Evolutionary conservation across 1,140 invertebrate species (phyloP).

Genomic region (Cecropterus lyciades): DNA sequence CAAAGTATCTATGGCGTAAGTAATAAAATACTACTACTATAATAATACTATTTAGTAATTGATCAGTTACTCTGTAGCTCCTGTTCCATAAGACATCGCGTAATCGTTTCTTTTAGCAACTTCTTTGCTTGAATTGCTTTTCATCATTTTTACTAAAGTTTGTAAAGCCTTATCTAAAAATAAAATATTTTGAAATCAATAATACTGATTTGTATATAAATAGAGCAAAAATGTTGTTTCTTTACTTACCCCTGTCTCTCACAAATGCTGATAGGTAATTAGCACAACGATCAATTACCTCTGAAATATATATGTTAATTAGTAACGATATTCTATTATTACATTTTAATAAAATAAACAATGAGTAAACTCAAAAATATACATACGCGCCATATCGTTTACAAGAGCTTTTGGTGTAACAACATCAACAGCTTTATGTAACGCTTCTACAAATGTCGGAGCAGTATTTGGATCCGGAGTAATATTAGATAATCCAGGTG

Average conservation of each 20-base stretch:
- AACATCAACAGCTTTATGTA: slow-evolving; percentile 57
- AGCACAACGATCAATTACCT: slow-evolving; percentile 56
- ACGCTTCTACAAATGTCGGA: slow-evolving; percentile 45
- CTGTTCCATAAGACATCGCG: slow-evolving; percentile 52
- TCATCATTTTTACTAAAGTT: slow-evolving; percentile 58
- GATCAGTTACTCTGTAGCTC: slow-evolving; percentile 56
- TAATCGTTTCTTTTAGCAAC: slow-evolving; percentile 56
- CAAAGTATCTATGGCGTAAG: background rate
- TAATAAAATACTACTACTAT: too few species aligned
- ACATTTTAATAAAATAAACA: too few species aligned
- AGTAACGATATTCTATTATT: too few species aligned
- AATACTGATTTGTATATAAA: too few species aligned
- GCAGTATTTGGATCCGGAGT: slow-evolving; percentile 48
- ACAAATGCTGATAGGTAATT: slow-evolving; percentile 68
- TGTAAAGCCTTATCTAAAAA: slow-evolving; percentile 52
- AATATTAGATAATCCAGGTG: slow-evolving; percentile 51
- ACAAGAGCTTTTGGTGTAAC: slow-evolving; percentile 50
- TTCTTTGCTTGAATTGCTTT: slow-evolving; percentile 48
- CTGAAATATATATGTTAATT: slow-evolving; percentile 43
- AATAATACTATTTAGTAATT: background rate
- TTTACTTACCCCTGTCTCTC: slow-evolving; percentile 58
- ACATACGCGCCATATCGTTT: slow-evolving; percentile 58
- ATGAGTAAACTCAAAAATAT: background rate
- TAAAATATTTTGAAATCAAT: slow-evolving; percentile 1
- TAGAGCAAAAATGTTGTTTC: too few species aligned